Conservation (phyloP, 2,797 vertebrate species). For the Taenioides sp. region DNA sequence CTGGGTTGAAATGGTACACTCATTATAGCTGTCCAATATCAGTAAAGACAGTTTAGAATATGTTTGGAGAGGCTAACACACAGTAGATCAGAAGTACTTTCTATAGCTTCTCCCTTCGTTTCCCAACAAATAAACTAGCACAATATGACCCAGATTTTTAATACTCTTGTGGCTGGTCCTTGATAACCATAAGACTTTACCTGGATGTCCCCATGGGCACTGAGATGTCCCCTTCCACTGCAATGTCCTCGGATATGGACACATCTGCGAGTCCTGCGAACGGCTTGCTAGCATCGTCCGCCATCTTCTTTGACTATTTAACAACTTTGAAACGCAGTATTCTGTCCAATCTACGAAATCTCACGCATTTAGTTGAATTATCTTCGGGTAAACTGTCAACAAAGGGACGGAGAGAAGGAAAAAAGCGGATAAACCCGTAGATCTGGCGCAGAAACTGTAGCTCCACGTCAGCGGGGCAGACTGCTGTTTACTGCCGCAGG, state of each 20-base stretch:
- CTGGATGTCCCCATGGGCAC: conserved; percentile 77
- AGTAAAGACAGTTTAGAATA: too few relatives aligned
- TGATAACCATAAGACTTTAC: background rate
- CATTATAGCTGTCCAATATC: too few relatives aligned
- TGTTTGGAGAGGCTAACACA: too few relatives aligned
- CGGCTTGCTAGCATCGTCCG: conserved; percentile 75
- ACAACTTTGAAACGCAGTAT: background rate
- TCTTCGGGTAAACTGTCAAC: accelerated
- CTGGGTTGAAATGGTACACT: too few relatives aligned
- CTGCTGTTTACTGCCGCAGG: conserved; percentile 68
- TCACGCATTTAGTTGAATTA: accelerated
- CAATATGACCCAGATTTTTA: background rate
- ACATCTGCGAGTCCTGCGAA: conserved; percentile 92
- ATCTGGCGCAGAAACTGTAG: background rate
- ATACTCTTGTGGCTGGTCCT: too few relatives aligned
- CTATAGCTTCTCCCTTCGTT: too few relatives aligned
- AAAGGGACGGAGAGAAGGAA: accelerated
- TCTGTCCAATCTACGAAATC: background rate
- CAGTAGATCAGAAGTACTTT: too few relatives aligned
- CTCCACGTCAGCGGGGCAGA: conserved; percentile 68
- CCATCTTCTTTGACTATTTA: conserved; percentile 59
- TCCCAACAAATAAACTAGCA: too few relatives aligned
- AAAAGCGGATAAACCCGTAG: background rate
- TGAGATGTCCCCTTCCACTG: conserved; percentile 92
- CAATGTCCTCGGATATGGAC: conserved; percentile 88